Evolutionary conservation across 2,113 vertebrate genomes (phyloP), one percentile per base, ranked within the genome.

Genomic region (Tetrao urogallus): DNA sequence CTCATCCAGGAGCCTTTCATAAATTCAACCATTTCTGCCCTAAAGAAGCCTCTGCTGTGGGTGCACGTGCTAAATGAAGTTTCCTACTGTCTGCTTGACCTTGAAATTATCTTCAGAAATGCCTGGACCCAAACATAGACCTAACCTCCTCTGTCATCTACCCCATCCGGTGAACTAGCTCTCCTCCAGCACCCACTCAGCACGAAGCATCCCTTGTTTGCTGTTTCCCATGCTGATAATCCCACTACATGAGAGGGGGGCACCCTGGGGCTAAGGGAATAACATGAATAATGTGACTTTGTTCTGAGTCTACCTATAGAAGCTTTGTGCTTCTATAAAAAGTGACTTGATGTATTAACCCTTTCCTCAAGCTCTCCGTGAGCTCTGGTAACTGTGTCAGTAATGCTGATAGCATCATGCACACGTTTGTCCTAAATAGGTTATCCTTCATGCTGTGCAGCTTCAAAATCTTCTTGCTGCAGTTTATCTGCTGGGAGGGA

Each of bases 351-450:
- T 82, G 38, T 1, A 18, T 28, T 40, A 75, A 63, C 20, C 36
- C 81, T 50, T 82, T 54, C 43, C 54, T 79, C 77, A 65, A 47
- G 38, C 40, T 34, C 0, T 0, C 70, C 12, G 0, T 22, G 63
- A 79, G 30, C 48, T 43, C 77, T 73, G 45, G 83, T 58, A 66
- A 42, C 40, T 28, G 58, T 86, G 64, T 89, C 95, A 82, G 14
- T 87, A 67, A n/a, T 90, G 63, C 94, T 69, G 84, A 94, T 89
- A 92, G 67, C 89, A 85, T 92, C 71, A 6, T 0, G 12, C 90
- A 89, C 13, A 18, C 86, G 77, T 22, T 94, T 54, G 11, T 43
- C 81, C 82, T 90, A 96, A 94, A 90, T 92, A 94, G 94, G 93
- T 95, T 96, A 94, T 86, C 83, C 86, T 90, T 90, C 94, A 92